Base-by-base conservation (phyloP, 2,113 vertebrate genomes). In the Arizona elegans region DNA sequence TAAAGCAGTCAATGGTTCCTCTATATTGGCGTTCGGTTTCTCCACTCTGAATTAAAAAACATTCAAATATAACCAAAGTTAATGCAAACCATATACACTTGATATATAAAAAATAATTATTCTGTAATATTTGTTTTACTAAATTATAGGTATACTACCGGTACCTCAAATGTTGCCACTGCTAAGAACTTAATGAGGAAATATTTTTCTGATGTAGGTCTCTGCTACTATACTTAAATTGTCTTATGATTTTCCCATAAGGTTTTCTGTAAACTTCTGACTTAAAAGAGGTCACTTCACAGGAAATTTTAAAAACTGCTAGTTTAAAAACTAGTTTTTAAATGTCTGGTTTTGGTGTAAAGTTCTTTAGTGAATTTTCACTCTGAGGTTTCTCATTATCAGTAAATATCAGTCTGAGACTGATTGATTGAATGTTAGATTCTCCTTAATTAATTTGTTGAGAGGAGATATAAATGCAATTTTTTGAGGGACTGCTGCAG, bases 151-250 rank as follows among this genome's bases (percentile, higher is more conserved):
- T 92, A 92, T 62, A 75, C 3, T 65, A 4, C 5, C 47, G 47
- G 47, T 50, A 50, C 54, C 17, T 91, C 1, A 29, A 55, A 58
- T 92, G 92, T 81, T 29, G 33, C 53, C 75, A 91, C 53, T 59
- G 92, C 88, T 81, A 43, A 24, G 55, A 90, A 95, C 86, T 88
- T 89, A 89, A 75, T 93, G 59, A 93, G 81, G 65, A 95, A 95
- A 96, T 93, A 96, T 94, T 96, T 95, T 92, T 92, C 88, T 96
- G 94, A 90, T 93, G 75, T 91, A 86, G 55, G 29, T 94, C 91
- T 94, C 94, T 93, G 56, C 4, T 88, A 75, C 94, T 97, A 96
- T 95, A 95, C 95, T 96, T 97, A 97, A 96, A 94, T 94, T 93
- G 91, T 87, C 86, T 92, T 92, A 87, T 94, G 96, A 95, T 96